Base-by-base conservation (phyloP, 2,113 vertebrate species). In the Condylura cristata region DNA sequence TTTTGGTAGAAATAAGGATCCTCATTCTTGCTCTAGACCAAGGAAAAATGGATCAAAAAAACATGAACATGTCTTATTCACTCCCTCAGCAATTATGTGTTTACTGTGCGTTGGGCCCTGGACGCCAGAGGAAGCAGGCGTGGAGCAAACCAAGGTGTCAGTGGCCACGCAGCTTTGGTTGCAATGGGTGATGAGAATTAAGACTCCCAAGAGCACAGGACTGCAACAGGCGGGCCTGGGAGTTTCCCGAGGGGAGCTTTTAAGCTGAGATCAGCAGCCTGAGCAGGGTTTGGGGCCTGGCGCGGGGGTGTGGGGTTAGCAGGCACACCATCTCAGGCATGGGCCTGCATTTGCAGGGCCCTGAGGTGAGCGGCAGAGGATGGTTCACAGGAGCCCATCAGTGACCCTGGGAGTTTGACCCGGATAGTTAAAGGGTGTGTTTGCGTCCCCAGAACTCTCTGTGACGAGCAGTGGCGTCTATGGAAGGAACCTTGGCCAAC, bases 361-460 rank as follows among this genome's bases (percentile, higher is more conserved):
- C 30, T 6, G 48, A 9, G 4, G 1, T 28, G 3, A 37, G 63
- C 8, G 24, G 6, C 65, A 2, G 0, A 41, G 26, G 3, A 26
- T 51, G 48, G 51, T 24, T 11, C 16, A 65, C 30, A 12, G 65
- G 56, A 39, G 48, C 46, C 26, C 30, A 56, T 56, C 20, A 22
- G 53, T 6, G 2, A 56, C 7, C 53, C 53, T 56, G 53, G 20
- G 53, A 6, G 53, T 10, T 8, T 63, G 22, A 37, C 39, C 70
- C 8, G 10, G 37, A 30, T 48, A n/a, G 22, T 1, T 18, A 18
- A 63, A 81, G n/a, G 39, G 13, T 51, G 10, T 28, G 17, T 71
- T 22, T 79, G 41, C 78, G 93, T 90, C 86, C 51, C 1, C 18
- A 71, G 90, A 93, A 41, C 34, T 20, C 76, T 39, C 22, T n/a